Base-by-base conservation (phyloP, 2,888 invertebrate species). In the Muscina levida region DNA sequence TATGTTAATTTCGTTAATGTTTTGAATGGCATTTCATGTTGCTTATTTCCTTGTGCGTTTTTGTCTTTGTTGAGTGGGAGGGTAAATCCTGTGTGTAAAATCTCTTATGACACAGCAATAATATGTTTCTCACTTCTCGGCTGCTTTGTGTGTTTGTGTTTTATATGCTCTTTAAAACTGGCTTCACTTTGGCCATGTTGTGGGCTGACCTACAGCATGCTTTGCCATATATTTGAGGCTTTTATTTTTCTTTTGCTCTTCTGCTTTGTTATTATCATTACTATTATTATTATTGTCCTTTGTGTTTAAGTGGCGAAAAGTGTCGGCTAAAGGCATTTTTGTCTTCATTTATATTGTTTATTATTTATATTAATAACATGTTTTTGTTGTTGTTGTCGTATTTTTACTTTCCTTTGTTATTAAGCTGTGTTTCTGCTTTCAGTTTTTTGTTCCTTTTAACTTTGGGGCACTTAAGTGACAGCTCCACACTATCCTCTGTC, bases 291-390 rank as follows among this genome's bases (percentile, higher is more conserved):
- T 8, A 42, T 42, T 62, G 11, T 59, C 15, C 31, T 44, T 24
- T 67, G 37, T 67, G 22, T 19, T 76, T 70, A 68, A 81, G 71
- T 72, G 72, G 62, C 68, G 68, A 74, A 77, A 74, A 65, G 56
- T 81, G 62, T 44, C 74, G 72, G 74, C 77, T 65, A 15, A 81
- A 75, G 74, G 67, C 77, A 77, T 65, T 74, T 81, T 65, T 77
- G 74, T 46, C 68, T 81, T 75, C 74, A 77, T 77, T 77, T 77
- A 56, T 71, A 62, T 67, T 71, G 51, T 80, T 73, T 77, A 72
- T 72, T 72, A 56, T 68, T 74, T 74, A 72, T 72, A 72, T 72
- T 80, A 73, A 71, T 77, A 59, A 42, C 66, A 51, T 72, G 48
- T 51, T 19, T 19, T n/a, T 48, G 48, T 48, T 56, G 26, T 31